Evolutionary conservation across 1,140 invertebrate genomes (phyloP), one percentile per base, ranked within the genome.

Genomic region (Monomorium pharaonis): DNA sequence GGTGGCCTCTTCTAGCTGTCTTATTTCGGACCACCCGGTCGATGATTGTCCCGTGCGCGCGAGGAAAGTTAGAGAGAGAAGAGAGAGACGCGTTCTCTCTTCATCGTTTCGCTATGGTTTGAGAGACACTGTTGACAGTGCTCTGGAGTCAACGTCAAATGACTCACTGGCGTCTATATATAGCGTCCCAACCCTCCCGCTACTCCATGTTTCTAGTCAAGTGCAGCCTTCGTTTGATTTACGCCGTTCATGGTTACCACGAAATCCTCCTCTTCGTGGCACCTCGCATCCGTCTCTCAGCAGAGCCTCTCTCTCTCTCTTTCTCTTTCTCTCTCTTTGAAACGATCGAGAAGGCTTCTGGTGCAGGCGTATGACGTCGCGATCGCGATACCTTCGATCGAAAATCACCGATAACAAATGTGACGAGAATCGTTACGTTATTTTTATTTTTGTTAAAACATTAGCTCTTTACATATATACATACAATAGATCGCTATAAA

Each of bases 191-290:
- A 67, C 85, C 86, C 91, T 89, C 91, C 91, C 87, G 91, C 92
- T 89, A 92, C 90, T 91, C 86, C 77, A 78, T 93, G 91, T 92
- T 93, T 93, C 92, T 92, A 92, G 92, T 92, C 92, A 92, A 92
- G 92, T 92, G 92, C 92, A 92, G 91, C 86, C 90, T 91, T 89
- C 88, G 88, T 92, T 92, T 92, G 92, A 93, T 92, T 93, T 93
- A 92, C 90, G 88, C 89, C 87, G 90, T 92, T 88, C 91, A 92
- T 90, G 86, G 91, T 88, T 92, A 91, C 88, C 89, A 91, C 89
- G 89, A 91, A 89, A 91, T 91, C 86, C 88, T 89, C 75, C 86
- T 63, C 88, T 90, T 89, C 88, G 69, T 62, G 86, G 88, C 86
- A 83, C 88, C 78, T 63, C 62, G 77, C n/a, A 70, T 49, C 67